Percentiles rank a stretch among this genome's conserved stretches.
Evolutionary conservation across 2,888 invertebrate species (phyloP).

Genomic region (Hemistola chrysoprasaria): DNA sequence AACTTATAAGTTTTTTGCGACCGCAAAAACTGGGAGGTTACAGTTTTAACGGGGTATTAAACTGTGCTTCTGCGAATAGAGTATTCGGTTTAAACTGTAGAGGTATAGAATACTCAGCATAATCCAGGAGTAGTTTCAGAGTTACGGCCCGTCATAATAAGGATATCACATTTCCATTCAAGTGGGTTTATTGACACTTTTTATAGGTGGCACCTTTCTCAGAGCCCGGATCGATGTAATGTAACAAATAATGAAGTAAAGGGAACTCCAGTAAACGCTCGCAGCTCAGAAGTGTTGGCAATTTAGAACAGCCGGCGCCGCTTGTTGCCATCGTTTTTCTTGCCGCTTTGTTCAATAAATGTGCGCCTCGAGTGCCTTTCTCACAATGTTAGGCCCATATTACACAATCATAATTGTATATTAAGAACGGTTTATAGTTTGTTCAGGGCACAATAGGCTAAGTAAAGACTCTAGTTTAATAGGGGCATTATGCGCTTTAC

Average conservation of each 20-base stretch:
- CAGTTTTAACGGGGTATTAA: constrained; percentile 8
- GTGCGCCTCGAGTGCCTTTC: constrained; percentile 58
- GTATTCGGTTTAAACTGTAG: constrained; percentile 3
- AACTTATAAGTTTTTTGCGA: neutral
- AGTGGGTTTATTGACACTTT: constrained; percentile 29
- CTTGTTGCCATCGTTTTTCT: constrained; percentile 71
- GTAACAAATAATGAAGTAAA: constrained; percentile 71
- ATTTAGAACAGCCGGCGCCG: constrained; percentile 70
- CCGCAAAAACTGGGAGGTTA: constrained; percentile 3
- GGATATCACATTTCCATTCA: constrained; percentile 28
- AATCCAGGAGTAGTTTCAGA: constrained; percentile 3
- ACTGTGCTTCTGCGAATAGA: neutral
- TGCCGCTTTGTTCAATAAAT: constrained; percentile 71
- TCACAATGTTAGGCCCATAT: constrained; percentile 56
- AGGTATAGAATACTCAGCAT: constrained; percentile 5
- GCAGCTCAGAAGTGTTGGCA: constrained; percentile 65
- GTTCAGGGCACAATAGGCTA: constrained; percentile 18
- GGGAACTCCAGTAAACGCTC: constrained; percentile 60
- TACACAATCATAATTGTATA: constrained; percentile 50
- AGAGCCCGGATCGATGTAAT: constrained; percentile 55
- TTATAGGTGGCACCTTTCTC: constrained; percentile 34
- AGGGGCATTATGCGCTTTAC: constrained; percentile 6
- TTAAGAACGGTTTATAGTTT: constrained; percentile 31
- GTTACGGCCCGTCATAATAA: constrained; percentile 19
- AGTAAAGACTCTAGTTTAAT: constrained; percentile 9